phyloP scores from a whole-genome alignment of 2,797 vertebrate genomes.

The Notamacropus eugenii region DNA sequence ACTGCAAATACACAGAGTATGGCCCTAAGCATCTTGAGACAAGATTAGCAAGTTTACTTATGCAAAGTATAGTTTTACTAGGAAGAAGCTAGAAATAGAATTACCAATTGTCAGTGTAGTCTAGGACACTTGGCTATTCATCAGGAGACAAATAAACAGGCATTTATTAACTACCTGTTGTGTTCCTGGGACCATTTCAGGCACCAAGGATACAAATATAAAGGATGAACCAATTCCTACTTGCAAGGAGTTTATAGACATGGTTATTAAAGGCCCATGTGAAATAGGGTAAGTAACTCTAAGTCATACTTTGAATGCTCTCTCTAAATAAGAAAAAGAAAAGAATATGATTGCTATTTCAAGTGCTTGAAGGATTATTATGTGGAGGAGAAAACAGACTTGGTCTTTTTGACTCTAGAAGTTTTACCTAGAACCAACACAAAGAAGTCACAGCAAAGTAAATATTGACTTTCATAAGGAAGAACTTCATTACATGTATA shows the following conservation, averaged over 20 bases:
- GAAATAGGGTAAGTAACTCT: not conserved
- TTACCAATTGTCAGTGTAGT: not conserved
- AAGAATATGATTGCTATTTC: not conserved
- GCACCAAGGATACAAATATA: not conserved
- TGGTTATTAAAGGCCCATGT: not conserved
- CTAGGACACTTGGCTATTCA: not conserved
- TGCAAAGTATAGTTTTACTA: not conserved
- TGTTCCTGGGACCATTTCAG: not conserved
- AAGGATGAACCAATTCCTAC: not conserved
- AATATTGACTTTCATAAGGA: not conserved
- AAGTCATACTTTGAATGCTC: not conserved
- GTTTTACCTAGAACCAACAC: not conserved
- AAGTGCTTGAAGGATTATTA: not conserved
- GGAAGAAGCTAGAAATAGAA: conserved; percentile 8
- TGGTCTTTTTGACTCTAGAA: not conserved
- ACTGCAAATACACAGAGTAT: not conserved
- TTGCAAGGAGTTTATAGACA: not conserved
- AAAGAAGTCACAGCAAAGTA: not conserved
- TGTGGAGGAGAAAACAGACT: not conserved
- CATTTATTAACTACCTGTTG: not conserved
- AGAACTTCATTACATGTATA: not conserved
- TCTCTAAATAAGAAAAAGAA: not conserved
- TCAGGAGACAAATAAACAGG: not conserved
- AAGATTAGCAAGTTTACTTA: not conserved
- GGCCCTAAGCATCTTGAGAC: not conserved